phyloP scores from a whole-genome alignment of 2,888 invertebrate species.

The Geotrupes spiniger region DNA sequence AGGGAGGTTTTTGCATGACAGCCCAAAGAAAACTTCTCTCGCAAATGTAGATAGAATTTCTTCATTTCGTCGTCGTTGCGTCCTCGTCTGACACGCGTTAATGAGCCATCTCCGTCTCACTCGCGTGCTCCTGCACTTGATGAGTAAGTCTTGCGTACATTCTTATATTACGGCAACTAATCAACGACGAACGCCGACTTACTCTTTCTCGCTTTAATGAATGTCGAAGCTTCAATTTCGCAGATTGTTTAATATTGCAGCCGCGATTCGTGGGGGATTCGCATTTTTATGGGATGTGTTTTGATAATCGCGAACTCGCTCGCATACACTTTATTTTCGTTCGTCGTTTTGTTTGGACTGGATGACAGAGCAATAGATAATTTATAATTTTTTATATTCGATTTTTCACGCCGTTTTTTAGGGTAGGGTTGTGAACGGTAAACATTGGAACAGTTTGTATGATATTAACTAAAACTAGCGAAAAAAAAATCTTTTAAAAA shows the following conservation, averaged over 20 bases:
- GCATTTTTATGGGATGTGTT: conserved; percentile 28
- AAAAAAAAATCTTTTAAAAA: too few relatives aligned
- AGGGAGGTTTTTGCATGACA: conserved; percentile 48
- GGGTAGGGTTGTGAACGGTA: too few relatives aligned
- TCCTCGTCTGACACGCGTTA: conserved; percentile 42
- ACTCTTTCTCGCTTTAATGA: conserved; percentile 46
- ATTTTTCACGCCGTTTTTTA: too few relatives aligned
- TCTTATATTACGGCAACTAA: conserved; percentile 46
- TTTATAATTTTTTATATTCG: too few relatives aligned
- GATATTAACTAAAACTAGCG: too few relatives aligned
- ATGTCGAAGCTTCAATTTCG: conserved; percentile 40
- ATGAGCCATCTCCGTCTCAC: conserved; percentile 35
- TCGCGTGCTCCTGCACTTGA: conserved; percentile 34
- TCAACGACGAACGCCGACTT: conserved; percentile 41
- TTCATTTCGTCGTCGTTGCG: conserved; percentile 55
- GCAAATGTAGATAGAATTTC: conserved; percentile 63
- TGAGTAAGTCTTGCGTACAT: conserved; percentile 46
- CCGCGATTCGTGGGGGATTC: conserved; percentile 22
- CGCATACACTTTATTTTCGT: conserved; percentile 31
- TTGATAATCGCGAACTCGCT: conserved; percentile 24
- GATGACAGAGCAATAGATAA: too few relatives aligned
- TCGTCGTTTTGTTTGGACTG: too few relatives aligned
- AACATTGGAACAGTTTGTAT: too few relatives aligned
- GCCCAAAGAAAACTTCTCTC: conserved; percentile 49
- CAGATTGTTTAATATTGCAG: neutral